Evolutionary conservation across 2,797 vertebrate genomes (phyloP), one percentile per base, ranked within the genome.

Genomic region (Momotus momota): DNA sequence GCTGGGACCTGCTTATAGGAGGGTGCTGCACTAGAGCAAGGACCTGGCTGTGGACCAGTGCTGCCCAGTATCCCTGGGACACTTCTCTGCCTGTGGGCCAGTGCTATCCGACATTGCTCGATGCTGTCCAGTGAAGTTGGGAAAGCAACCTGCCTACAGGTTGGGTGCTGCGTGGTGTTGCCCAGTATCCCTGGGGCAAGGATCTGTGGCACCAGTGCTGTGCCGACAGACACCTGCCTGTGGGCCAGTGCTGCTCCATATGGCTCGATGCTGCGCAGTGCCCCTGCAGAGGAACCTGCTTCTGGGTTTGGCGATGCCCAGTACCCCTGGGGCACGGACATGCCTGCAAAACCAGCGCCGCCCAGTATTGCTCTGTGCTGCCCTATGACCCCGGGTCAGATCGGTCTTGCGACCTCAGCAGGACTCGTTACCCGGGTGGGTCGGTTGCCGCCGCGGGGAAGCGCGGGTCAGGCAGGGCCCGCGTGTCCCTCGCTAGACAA

Each of bases 401-500:
- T 45, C 20, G 21, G 13, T 14, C 23, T 48, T 14, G 80, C 12
- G 7, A 27, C 27, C 26, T 38, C 41, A 14, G 27, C 72, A 33
- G 29, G 12, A 40, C 70, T n/a, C 11, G 20, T 54, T 48, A 49
- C 21, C 45, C 43, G 8, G 9, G 27, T 5, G 61, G 45, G 29
- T 10, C 49, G 61, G 14, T 21, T 3, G 55, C 1, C 4, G 19
- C 45, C 7, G 45, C 29, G 19, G 51, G 38, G 8, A 22, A 20
- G 20, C 4, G 6, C 8, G 21, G 60, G 6, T 17, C 16, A 61
- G 58, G 45, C 40, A 64, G 72, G 54, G 58, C 52, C 66, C 3
- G 38, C 0, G 3, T 0, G 0, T 1, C 0, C 4, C 15, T 33
- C 12, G 18, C 6, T 0, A 89, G 57, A 95, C 94, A 95, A 95